Base-by-base conservation (phyloP, 2,113 vertebrate genomes). In the Rhinichthys klamathensis region DNA sequence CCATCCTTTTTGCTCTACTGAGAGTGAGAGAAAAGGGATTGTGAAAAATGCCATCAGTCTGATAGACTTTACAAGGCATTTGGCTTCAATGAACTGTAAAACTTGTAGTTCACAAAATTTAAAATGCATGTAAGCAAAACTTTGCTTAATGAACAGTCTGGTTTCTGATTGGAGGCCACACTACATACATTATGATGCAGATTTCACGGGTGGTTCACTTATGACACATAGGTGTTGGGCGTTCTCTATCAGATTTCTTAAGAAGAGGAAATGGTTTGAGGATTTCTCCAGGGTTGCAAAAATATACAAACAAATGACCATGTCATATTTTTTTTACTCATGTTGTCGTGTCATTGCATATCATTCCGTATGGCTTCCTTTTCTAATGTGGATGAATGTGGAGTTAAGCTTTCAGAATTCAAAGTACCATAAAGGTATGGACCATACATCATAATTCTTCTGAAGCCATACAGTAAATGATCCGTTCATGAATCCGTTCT, bases 121-220 rank as follows among this genome's bases (percentile, higher is more conserved):
- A 38, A 60, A 58, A 58, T 72, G 18, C 21, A 41, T 70, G 75
- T n/a, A 11, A 77, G 75, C 75, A 77, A 56, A 56, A 18, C 11
- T n/a, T 30, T 76, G 49, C 3, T 35, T 5, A 23, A 9, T 6
- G 30, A n/a, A 77, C 16, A 58, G 10, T 77, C 2, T 56, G 51
- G 51, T 77, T 56, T 58, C 75, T 58, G 75, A 78, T 6, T 35
- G 32, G 21, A 73, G 74, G 49, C 16, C 16, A 77, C 16, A 32
- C 23, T 2, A 2, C 44, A 30, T 30, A 30, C 51, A 56, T 56
- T 56, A 32, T 76, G 25, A 6, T 32, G 35, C 21, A 44, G 41
- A 73, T 73, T 73, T 46, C 23, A 46, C 46, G 38, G 13, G 12
- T 25, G 41, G 15, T 46, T 25, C 38, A 46, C 41, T 46, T 73